Conservation (phyloP, 2,888 invertebrate species). For the Ommatoiulus sabulosus region DNA sequence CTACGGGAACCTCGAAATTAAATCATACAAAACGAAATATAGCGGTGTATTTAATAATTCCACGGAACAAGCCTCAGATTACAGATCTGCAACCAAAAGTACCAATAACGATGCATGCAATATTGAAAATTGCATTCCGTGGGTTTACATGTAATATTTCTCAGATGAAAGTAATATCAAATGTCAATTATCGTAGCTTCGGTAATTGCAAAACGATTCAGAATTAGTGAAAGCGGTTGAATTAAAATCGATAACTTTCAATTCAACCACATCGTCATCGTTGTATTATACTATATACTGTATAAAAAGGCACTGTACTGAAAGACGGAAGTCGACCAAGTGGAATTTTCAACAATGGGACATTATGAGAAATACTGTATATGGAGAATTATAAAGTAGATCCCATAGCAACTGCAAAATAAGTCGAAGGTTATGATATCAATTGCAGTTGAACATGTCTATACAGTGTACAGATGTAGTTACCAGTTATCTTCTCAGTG, state of each 20-base stretch:
- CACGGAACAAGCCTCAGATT: background rate
- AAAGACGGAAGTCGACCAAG: no score
- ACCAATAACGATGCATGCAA: background rate
- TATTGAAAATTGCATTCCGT: slow-evolving; percentile 5
- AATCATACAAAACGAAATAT: background rate
- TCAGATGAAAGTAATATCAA: background rate
- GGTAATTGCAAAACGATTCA: background rate
- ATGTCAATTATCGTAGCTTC: background rate
- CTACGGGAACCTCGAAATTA: background rate
- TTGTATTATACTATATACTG: background rate
- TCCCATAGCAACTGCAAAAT: no score
- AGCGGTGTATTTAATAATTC: background rate
- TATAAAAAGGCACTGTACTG: no score
- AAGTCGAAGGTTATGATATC: no score
- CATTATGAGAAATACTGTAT: no score
- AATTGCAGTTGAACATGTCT: no score
- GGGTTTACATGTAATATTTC: background rate
- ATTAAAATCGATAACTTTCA: no score
- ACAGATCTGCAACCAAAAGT: background rate
- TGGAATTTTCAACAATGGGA: no score
- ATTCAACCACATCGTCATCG: background rate
- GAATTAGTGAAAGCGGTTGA: background rate
- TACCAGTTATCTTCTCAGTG: no score
- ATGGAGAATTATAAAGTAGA: no score
- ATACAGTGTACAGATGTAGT: no score